A percentile compares a stretch with the other conserved stretches of the same genome.
These are phyloP conservation scores for Temnothorax nylanderi DNA, from an alignment of 1,140 invertebrate genomes.

Conservation along the genomic window DNA sequence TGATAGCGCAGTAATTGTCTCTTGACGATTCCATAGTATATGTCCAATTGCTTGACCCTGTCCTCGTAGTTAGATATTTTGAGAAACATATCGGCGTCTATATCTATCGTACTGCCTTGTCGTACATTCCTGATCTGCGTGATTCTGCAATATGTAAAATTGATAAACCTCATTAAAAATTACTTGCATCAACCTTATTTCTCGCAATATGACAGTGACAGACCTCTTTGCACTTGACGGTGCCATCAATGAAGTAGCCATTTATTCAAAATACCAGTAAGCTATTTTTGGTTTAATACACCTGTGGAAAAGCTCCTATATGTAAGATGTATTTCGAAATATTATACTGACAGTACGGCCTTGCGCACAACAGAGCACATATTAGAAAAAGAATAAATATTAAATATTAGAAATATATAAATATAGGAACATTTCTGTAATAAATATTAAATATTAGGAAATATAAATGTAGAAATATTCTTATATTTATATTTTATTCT, in stretches of 20 bases:
- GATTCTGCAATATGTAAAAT: constrained; percentile 28
- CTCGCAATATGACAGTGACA: constrained; percentile 27
- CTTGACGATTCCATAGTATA: constrained; percentile 98
- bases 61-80: constrained; percentile 96
- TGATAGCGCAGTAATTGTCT: constrained; percentile 96
- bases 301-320: not conserved
- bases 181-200: constrained; percentile 16
- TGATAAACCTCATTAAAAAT: constrained; percentile 25
- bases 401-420: no score
- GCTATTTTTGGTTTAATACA: constrained; percentile 8
- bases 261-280: constrained; percentile 38
- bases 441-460: no score
- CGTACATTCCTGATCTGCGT: constrained; percentile 74
- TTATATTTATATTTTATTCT: no score
- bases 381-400: no score
- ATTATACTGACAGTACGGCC: not conserved
- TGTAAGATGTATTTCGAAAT: not conserved
- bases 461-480: no score
- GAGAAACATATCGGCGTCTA: constrained; percentile 91
- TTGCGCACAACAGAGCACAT: no score
- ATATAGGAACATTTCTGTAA: no score
- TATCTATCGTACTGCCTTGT: constrained; percentile 87
- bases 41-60: constrained; percentile 94
- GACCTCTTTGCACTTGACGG: constrained; percentile 67
- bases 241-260: constrained; percentile 66